Conservation (phyloP, 2,113 vertebrate genomes). For the Hirundichthys speculiger region DNA sequence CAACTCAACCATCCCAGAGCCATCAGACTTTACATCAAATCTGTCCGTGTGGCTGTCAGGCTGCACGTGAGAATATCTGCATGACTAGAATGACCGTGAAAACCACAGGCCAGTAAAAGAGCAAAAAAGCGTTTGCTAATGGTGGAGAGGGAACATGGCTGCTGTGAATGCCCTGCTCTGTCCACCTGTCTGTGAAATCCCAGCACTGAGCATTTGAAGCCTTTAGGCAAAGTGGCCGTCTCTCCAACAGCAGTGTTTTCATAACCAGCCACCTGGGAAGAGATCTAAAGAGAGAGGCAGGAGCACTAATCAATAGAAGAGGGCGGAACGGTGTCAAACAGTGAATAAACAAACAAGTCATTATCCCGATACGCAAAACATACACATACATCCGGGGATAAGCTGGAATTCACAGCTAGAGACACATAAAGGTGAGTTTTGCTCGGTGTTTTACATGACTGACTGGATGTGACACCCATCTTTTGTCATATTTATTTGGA, state of each 20-base stretch:
- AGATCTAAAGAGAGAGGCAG: conserved; percentile 73
- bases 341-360: conserved; percentile 78
- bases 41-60: conserved; percentile 20
- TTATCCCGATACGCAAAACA: conserved; percentile 59
- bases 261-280: conserved; percentile 76
- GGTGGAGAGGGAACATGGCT: background rate
- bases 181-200: conserved; percentile 69
- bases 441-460: conserved; percentile 12
- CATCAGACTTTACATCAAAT: conserved; percentile 32
- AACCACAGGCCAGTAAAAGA: background rate
- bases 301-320: conserved; percentile 76
- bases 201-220: conserved; percentile 40
- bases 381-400: conserved; percentile 12
- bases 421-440: conserved; percentile 22
- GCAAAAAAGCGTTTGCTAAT: too few relatives aligned
- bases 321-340: conserved; percentile 73
- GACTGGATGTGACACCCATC: background rate
- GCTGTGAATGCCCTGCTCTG: conserved; percentile 34
- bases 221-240: conserved; percentile 63
- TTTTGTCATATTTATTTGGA: background rate
- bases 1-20: conserved; percentile 50
- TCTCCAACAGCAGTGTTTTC: conserved; percentile 72
- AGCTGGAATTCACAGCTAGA: conserved; percentile 28
- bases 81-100: conserved; percentile 5
- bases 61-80: conserved; percentile 9